Evolutionary conservation across 2,888 invertebrate species (phyloP).

Genomic region (Oxytorus armatus): DNA sequence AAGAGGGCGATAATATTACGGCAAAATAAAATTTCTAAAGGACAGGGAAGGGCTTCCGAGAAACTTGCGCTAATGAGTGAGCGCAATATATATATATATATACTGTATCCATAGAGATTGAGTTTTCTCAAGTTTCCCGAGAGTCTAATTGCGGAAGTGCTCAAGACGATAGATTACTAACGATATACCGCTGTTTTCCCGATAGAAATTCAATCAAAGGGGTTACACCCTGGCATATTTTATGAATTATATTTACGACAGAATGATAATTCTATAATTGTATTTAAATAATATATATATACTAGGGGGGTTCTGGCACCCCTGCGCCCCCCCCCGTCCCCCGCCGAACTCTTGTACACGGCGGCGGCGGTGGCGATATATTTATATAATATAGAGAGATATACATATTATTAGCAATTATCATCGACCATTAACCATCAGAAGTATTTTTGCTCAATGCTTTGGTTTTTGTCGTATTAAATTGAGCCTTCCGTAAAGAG

Average conservation of each 20-base stretch:
- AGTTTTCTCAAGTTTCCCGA: constrained; percentile 63
- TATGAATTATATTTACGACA: constrained; percentile 18
- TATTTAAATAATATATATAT: not conserved
- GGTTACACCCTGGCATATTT: not conserved
- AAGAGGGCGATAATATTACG: constrained; percentile 50
- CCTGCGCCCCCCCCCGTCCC: no score
- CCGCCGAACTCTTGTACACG: no score
- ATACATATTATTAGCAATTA: not conserved
- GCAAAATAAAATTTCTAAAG: constrained; percentile 31
- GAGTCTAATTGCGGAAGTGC: constrained; percentile 59
- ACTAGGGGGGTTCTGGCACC: no score
- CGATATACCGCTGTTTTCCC: constrained; percentile 18
- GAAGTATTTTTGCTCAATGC: not conserved
- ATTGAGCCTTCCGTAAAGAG: not conserved
- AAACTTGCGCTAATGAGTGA: constrained; percentile 61
- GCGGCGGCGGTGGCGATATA: no score
- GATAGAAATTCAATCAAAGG: constrained; percentile 41
- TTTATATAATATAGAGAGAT: not conserved
- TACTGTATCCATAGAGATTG: constrained; percentile 17
- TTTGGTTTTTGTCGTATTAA: not conserved
- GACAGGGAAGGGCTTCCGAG: constrained; percentile 43
- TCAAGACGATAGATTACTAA: constrained; percentile 50
- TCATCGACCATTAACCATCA: no score
- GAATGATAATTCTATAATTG: constrained; percentile 1
- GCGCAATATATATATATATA: constrained; percentile 24